A percentile compares a stretch with the other conserved stretches of the same genome.
Evolutionary conservation across 35 echinoderm and acorn worm species (phyloP).

Genomic region (Ophiothrix spiculata): DNA sequence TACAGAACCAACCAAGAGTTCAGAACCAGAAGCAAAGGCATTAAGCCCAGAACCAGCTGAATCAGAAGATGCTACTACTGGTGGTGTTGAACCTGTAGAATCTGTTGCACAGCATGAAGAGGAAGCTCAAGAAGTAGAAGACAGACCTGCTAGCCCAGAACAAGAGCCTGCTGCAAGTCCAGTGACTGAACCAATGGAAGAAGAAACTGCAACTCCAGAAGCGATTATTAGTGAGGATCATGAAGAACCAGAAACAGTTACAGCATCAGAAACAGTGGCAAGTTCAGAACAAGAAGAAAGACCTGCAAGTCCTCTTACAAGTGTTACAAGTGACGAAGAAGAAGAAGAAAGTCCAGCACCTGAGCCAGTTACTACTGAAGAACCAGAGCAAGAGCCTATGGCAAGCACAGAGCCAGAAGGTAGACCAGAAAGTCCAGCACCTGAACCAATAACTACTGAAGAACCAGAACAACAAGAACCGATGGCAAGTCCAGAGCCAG

Average conservation of each 20-base stretch:
- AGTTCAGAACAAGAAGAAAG: background rate
- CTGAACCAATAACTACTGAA: background rate
- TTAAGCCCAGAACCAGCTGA: background rate
- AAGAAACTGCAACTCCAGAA: background rate
- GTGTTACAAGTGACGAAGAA: background rate
- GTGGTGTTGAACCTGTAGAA: background rate
- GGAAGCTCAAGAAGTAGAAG: background rate
- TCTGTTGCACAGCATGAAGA: too few relatives aligned
- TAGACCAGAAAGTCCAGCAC: background rate
- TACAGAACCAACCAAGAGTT: background rate
- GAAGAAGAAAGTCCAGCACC: background rate
- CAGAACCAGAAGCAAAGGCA: background rate
- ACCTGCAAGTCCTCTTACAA: background rate
- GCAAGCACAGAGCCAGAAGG: background rate
- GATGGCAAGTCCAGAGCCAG: constrained; percentile 8
- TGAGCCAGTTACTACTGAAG: background rate
- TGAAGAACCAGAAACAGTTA: background rate
- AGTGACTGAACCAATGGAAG: background rate
- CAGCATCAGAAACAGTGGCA: background rate
- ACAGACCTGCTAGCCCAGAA: background rate
- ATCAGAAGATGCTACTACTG: background rate
- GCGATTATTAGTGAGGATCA: background rate
- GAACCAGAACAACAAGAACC: background rate
- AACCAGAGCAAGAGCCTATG: background rate
- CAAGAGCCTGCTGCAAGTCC: background rate